Conservation (phyloP, 2,113 vertebrate genomes). For the Chlorocebus sabaeus region DNA sequence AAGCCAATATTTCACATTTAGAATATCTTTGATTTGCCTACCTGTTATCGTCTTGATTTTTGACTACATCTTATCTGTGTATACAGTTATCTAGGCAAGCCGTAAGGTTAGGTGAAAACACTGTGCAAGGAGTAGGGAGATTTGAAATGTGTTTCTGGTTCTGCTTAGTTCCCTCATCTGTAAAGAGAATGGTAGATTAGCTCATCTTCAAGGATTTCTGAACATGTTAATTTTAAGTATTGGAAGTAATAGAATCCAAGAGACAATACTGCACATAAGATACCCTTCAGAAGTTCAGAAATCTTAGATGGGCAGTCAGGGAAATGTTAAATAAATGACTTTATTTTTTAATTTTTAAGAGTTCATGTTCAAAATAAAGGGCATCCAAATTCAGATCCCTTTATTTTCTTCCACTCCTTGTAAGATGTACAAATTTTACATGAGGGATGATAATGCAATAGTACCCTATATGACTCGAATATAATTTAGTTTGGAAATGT, state of each 20-base stretch:
- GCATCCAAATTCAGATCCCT: neutral
- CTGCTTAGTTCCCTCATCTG: neutral
- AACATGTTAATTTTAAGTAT: neutral
- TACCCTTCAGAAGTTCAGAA: neutral
- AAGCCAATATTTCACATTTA: constrained; percentile 51
- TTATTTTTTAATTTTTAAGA: neutral
- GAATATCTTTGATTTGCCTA: constrained; percentile 31
- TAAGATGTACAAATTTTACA: constrained; percentile 77
- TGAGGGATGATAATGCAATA: constrained; percentile 80
- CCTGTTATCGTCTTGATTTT: constrained; percentile 45
- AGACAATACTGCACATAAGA: neutral
- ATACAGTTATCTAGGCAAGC: neutral
- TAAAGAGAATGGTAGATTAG: neutral
- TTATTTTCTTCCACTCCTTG: constrained; percentile 52
- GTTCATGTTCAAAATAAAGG: constrained; percentile 44
- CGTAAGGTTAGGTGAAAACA: neutral
- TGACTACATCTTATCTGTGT: constrained; percentile 53
- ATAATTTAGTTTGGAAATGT: constrained; percentile 87
- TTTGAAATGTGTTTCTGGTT: neutral
- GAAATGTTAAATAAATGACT: neutral
- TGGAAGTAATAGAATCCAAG: neutral
- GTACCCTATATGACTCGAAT: constrained; percentile 80
- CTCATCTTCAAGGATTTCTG: neutral
- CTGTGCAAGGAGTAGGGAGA: neutral
- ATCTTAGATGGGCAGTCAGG: neutral